Conservation (phyloP, 2,888 invertebrate species). For the Brachynemurus nebulosus region DNA sequence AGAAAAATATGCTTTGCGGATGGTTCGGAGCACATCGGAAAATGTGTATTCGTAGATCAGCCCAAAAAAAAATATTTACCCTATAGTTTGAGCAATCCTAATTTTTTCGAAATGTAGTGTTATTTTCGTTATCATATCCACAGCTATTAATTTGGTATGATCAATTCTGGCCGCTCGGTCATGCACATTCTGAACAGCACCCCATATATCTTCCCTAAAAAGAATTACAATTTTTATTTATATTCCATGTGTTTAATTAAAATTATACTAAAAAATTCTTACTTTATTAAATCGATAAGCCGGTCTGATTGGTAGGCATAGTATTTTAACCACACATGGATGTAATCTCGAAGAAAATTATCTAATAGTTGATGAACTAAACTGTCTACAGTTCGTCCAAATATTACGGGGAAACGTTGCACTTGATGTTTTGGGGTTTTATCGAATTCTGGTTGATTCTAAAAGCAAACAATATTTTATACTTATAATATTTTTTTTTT, state of each 20-base stretch:
- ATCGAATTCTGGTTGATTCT: slow-evolving; percentile 11
- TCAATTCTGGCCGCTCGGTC: slow-evolving; percentile 62
- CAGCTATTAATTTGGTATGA: slow-evolving; percentile 67
- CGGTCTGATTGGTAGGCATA: slow-evolving; percentile 37
- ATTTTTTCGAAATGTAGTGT: slow-evolving; percentile 78
- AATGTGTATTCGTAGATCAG: too few species aligned
- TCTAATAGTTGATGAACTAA: slow-evolving; percentile 72
- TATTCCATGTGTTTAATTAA: slow-evolving; percentile 19
- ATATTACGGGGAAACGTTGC: slow-evolving; percentile 56
- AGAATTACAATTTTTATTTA: slow-evolving; percentile 5
- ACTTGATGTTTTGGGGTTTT: slow-evolving; percentile 18
- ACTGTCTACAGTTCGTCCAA: slow-evolving; percentile 71
- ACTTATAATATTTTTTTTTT: not conserved
- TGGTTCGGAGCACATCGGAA: too few species aligned
- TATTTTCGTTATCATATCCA: slow-evolving; percentile 66
- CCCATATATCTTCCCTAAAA: slow-evolving; percentile 73
- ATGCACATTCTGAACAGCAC: slow-evolving; percentile 59
- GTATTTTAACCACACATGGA: slow-evolving; percentile 57
- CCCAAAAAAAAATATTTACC: slow-evolving; percentile 32
- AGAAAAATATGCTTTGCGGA: too few species aligned
- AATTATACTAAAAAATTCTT: slow-evolving; percentile 17
- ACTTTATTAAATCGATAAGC: slow-evolving; percentile 36
- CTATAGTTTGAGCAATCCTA: slow-evolving; percentile 56
- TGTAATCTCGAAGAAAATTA: slow-evolving; percentile 63
- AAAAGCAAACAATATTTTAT: not conserved